Evolutionary conservation across 1,140 invertebrate genomes (phyloP).

Genomic region (Trypoxylus dichotomus): DNA sequence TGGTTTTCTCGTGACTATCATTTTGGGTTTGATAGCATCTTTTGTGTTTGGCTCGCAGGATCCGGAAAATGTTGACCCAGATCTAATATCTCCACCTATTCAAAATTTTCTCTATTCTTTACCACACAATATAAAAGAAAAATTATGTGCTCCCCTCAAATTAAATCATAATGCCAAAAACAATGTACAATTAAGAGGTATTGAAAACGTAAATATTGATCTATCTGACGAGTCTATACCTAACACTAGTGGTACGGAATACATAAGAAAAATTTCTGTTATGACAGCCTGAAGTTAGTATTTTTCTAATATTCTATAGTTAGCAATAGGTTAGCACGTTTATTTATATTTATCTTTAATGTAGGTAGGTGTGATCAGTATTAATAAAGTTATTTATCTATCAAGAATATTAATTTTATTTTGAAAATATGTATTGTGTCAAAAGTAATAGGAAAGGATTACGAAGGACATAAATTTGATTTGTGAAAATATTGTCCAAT

Average conservation of each 20-base stretch:
- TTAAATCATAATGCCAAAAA: background rate
- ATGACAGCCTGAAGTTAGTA: conserved; percentile 7
- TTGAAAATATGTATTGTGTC: no score
- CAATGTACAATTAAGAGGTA: conserved; percentile 18
- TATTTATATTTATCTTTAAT: conserved; percentile 9
- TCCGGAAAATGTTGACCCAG: conserved; percentile 57
- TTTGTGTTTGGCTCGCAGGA: conserved; percentile 62
- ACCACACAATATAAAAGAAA: conserved; percentile 34
- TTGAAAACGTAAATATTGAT: conserved; percentile 24
- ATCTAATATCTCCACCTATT: conserved; percentile 60
- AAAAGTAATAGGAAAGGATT: no score
- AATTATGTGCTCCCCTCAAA: conserved; percentile 37
- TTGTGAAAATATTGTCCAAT: no score
- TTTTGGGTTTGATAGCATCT: conserved; percentile 66
- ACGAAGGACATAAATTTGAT: no score
- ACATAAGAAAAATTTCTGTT: conserved; percentile 17
- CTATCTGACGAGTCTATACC: conserved; percentile 24
- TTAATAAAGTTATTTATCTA: conserved; percentile 12
- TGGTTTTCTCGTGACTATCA: conserved; percentile 62
- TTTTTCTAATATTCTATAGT: background rate
- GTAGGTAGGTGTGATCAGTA: background rate
- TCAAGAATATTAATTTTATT: background rate
- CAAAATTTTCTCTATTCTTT: conserved; percentile 46
- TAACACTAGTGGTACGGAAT: background rate
- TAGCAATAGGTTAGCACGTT: background rate